Base-by-base conservation (phyloP, 2,113 vertebrate genomes). In the Microtus pennsylvanicus region DNA sequence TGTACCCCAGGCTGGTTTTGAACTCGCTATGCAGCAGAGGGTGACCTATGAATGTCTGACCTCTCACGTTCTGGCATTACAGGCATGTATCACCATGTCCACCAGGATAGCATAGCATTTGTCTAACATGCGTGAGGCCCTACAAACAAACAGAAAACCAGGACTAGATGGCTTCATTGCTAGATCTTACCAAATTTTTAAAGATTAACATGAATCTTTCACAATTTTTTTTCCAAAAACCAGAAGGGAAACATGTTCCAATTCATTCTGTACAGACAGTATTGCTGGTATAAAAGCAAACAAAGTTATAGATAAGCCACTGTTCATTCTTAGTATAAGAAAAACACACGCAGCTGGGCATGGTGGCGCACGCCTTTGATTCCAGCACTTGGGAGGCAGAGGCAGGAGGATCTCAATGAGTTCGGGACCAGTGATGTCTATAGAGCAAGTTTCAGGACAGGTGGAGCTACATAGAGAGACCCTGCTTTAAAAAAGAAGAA, bases 151-250 rank as follows among this genome's bases (percentile, higher is more conserved):
- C 38, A 52, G 42, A 89, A 50, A 24, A 67, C 1, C 52, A 95
- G 21, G 70, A 58, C 33, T 7, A 94, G 17, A 30, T 24, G 14
- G 26, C 91, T 85, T 97, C 33, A 76, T 1, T 86, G 13, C 33
- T 81, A 63, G 83, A 83, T 47, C 16, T 67, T 14, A 50, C 58
- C n/a, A 72, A 91, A 83, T 74, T 26, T 65, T 93, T 93, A 90
- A 65, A 88, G 83, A 94, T 83, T 86, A 93, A 91, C 22, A 87
- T 12, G 28, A 93, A 83, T 55, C 14, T 38, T 83, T 88, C 30
- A 94, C 2, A 94, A 72, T 70, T 3, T 93, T 89, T 95, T 95
- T 88, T 87, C 67, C 47, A 95, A 72, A 91, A 86, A 72, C 58
- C 13, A 74, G 24, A 87, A 90, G 14, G 63, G 11, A 11, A 89